Base-by-base conservation (phyloP, 2,797 vertebrate species). In the Danio choprae region DNA sequence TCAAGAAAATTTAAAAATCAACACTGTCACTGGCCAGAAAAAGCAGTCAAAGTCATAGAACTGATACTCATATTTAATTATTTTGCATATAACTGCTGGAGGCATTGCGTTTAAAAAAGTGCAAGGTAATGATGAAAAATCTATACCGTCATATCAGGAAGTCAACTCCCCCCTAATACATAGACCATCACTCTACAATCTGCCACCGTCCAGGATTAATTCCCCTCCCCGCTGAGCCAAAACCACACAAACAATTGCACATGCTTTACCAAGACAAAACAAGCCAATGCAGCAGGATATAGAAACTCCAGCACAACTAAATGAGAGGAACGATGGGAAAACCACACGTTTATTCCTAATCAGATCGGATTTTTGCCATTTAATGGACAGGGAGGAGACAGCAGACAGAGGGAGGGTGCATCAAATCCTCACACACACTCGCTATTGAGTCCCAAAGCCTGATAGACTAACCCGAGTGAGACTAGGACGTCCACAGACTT, bases 131-230 rank as follows among this genome's bases (percentile, higher is more conserved):
- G 38, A 70, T 67, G 38, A 60, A 16, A 12, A 6, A 44, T 36
- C 53, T 46, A 38, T 58, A 41, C 29, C 40, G 50, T 77, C 75
- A 74, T 55, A 77, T 87, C 86, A 89, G 90, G 90, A 86, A 89
- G 87, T 89, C 86, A 92, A 90, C 85, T 87, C 86, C 79, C 79
- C 58, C 81, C 62, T 38, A 63, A 79, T 85, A 74, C 87, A 88
- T 91, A 91, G 83, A 88, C 89, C 84, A 86, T 88, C 87, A 88
- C 81, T 88, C 60, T 15, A 2, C 87, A 91, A 89, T 91, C 91
- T 91, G 92, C 84, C 87, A 67, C 85, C 82, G 74, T 56, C 67
- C 11, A 44, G 84, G 88, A 88, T 93, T 91, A 94, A 92, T 90
- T 89, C 78, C 63, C 74, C 71, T 81, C 75, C 60, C 67, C 77